These are phyloP conservation scores for Phaenicophaeus curvirostris DNA, from an alignment of 2,797 vertebrate genomes.

Conservation along the genomic window DNA sequence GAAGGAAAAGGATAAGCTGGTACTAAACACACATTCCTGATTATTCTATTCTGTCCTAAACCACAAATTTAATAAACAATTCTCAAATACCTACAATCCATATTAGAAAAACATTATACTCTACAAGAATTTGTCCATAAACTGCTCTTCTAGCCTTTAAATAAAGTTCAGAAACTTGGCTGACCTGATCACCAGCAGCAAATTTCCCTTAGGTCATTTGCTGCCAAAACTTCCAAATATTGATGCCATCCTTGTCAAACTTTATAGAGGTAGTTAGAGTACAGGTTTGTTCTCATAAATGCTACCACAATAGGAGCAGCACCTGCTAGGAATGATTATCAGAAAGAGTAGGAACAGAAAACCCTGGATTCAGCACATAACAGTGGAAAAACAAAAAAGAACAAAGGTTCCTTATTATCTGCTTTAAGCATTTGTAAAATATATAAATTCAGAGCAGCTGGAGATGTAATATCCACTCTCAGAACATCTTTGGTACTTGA, in stretches of 20 bases:
- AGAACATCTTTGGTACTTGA: not conserved
- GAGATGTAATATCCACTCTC: not conserved
- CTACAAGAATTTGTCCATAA: not conserved
- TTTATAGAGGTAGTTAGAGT: not conserved
- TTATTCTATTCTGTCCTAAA: not conserved
- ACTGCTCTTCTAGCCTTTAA: not conserved
- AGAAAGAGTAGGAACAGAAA: not conserved
- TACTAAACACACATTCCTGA: not conserved
- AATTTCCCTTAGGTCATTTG: not conserved
- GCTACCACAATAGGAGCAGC: not conserved
- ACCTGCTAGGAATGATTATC: not conserved
- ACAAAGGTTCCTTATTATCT: not conserved
- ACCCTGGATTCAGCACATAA: not conserved
- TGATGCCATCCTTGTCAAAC: not conserved
- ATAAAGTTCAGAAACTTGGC: not conserved
- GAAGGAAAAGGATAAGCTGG: not conserved
- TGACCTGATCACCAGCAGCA: not conserved
- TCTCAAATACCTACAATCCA: not conserved
- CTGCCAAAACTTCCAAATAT: not conserved
- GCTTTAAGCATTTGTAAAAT: not conserved
- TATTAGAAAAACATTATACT: not conserved
- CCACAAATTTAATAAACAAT: not conserved
- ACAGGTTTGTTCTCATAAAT: not conserved
- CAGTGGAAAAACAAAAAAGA: not conserved
- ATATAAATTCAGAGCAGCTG: not conserved